phyloP scores from a whole-genome alignment of 1,140 invertebrate species.

The Argopecten irradians region DNA sequence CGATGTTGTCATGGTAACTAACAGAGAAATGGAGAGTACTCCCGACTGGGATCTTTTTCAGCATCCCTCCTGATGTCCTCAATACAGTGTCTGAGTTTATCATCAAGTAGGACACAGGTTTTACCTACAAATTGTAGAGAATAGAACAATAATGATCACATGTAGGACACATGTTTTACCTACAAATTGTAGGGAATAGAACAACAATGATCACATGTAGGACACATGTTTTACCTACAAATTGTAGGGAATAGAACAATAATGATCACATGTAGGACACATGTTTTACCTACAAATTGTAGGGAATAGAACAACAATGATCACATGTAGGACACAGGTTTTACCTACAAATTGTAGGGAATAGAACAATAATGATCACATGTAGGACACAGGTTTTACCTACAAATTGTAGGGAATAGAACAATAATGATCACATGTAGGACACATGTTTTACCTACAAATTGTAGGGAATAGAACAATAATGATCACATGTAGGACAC shows the following conservation, averaged over 20 bases:
- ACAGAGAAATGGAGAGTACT: constrained; percentile 74
- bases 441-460: not conserved
- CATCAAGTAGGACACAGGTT: constrained; percentile 78
- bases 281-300: not conserved
- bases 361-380: not conserved
- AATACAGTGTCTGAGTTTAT: constrained; percentile 73
- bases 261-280: not conserved
- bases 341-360: not conserved
- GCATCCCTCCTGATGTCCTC: constrained; percentile 59
- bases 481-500: no score
- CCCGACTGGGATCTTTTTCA: constrained; percentile 76
- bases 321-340: not conserved
- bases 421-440: no score
- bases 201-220: not conserved
- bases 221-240: not conserved
- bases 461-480: no score
- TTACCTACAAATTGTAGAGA: constrained; percentile 72
- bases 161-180: not conserved
- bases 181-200: no score
- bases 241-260: not conserved
- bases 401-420: not conserved
- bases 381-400: not conserved
- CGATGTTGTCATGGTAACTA: constrained; percentile 78
- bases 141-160: no score
- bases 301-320: not conserved